These are phyloP conservation scores for Aspidiotus rigidus DNA, from an alignment of 2,888 invertebrate species.

Conservation along the genomic window DNA sequence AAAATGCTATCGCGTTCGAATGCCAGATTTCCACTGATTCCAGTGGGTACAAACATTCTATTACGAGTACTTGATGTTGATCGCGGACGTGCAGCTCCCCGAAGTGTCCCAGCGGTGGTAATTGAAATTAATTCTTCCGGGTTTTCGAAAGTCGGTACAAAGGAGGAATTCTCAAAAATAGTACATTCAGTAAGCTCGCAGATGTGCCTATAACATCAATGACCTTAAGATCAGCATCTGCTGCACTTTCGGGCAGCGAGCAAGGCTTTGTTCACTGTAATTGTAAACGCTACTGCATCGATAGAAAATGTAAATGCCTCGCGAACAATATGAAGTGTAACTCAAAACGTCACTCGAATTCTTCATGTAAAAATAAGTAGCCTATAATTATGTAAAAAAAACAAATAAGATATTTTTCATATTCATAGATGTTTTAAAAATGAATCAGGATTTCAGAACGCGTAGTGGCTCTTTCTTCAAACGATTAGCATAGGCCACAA, in stretches of 20 bases:
- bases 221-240: neutral
- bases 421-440: neutral
- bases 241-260: too few species aligned
- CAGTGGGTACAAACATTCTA: neutral
- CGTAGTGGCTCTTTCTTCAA: neutral
- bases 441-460: neutral
- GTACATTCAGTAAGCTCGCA: neutral
- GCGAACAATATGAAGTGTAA: neutral
- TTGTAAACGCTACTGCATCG: too few species aligned
- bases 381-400: constrained; percentile 1
- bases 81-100: too few species aligned
- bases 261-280: too few species aligned
- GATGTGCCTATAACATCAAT: neutral
- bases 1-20: too few species aligned
- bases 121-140: constrained; percentile 1
- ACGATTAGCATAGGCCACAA: neutral
- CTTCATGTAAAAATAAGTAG: neutral
- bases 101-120: neutral
- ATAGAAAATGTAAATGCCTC: constrained; percentile 1
- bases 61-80: neutral
- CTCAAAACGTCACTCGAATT: neutral
- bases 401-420: neutral
- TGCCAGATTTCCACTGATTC: neutral
- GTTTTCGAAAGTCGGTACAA: neutral
- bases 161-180: neutral